phyloP scores from a whole-genome alignment of 2,888 invertebrate genomes.

The Polylopha cassiicola region DNA sequence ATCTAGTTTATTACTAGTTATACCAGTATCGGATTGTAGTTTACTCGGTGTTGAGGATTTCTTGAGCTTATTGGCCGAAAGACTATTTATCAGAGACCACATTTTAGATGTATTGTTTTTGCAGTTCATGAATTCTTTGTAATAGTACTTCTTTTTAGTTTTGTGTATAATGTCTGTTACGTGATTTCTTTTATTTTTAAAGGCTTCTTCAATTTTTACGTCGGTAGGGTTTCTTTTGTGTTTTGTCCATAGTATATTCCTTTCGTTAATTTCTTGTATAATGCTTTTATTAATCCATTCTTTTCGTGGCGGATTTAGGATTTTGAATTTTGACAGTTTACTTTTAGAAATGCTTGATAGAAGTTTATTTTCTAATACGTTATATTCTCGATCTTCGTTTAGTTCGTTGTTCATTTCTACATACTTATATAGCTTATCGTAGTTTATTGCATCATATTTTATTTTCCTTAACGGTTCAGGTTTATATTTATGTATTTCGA shows the following conservation, averaged over 20 bases:
- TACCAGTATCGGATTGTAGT: neutral
- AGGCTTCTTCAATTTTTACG: neutral
- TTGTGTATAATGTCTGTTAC: neutral
- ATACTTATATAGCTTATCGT: conserved; percentile 19
- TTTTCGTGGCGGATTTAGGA: conserved; percentile 10
- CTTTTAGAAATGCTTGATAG: neutral
- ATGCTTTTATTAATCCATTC: conserved; percentile 27
- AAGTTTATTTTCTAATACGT: neutral
- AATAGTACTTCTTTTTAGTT: conserved; percentile 12
- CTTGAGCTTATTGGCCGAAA: neutral
- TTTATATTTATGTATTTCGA: neutral
- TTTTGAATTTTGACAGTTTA: conserved; percentile 15
- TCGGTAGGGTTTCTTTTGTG: conserved; percentile 8
- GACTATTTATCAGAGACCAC: conserved; percentile 13
- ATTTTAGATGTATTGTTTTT: conserved; percentile 8
- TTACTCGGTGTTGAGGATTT: neutral
- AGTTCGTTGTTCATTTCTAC: neutral
- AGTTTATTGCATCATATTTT: conserved; percentile 25
- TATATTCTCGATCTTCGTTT: neutral
- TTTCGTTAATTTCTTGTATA: conserved; percentile 17
- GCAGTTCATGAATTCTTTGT: neutral
- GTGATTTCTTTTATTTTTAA: conserved; percentile 1
- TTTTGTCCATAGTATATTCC: conserved; percentile 22
- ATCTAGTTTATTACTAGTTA: neutral
- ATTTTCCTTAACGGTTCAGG: no score